Conservation (phyloP, 1,140 invertebrate species). For the Ceratina japonica region DNA sequence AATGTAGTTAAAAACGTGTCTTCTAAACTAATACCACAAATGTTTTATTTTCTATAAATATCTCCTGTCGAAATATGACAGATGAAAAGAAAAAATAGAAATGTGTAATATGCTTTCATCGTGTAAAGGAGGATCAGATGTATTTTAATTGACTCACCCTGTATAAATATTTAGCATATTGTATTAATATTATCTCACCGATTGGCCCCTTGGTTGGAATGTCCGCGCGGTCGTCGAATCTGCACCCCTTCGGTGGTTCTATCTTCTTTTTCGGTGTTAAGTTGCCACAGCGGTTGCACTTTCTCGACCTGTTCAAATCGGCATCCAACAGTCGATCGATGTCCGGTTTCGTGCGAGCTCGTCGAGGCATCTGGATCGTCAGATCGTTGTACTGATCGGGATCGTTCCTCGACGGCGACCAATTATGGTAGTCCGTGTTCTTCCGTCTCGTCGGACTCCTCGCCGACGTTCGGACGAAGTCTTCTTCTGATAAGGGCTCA, state of each 20-base stretch:
- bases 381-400: conserved; percentile 42
- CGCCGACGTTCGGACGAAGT: conserved; percentile 42
- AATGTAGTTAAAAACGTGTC: too few species aligned
- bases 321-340: conserved; percentile 40
- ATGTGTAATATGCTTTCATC: too few species aligned
- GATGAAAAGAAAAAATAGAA: too few species aligned
- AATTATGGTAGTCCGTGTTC: conserved; percentile 30
- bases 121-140: too few species aligned
- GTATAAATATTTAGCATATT: too few species aligned
- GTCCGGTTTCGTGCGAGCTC: conserved; percentile 45
- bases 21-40: too few species aligned
- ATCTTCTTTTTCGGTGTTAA: conserved; percentile 28
- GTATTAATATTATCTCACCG: conserved; percentile 44
- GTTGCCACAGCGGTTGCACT: conserved; percentile 59
- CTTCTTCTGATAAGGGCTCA: conserved; percentile 57
- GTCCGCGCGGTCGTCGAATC: conserved; percentile 48
- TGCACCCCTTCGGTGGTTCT: conserved; percentile 30
- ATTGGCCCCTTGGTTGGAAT: conserved; percentile 45
- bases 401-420: conserved; percentile 36
- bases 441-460: conserved; percentile 21
- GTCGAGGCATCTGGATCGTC: conserved; percentile 16
- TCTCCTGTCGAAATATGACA: too few species aligned
- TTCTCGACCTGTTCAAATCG: conserved; percentile 37
- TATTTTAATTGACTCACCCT: too few species aligned
- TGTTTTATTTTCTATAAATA: too few species aligned